A percentile compares a stretch with the other conserved stretches of the same genome.
These are phyloP conservation scores for Pantherophis guttatus DNA, from an alignment of 2,113 vertebrate species.

Conservation along the genomic window DNA sequence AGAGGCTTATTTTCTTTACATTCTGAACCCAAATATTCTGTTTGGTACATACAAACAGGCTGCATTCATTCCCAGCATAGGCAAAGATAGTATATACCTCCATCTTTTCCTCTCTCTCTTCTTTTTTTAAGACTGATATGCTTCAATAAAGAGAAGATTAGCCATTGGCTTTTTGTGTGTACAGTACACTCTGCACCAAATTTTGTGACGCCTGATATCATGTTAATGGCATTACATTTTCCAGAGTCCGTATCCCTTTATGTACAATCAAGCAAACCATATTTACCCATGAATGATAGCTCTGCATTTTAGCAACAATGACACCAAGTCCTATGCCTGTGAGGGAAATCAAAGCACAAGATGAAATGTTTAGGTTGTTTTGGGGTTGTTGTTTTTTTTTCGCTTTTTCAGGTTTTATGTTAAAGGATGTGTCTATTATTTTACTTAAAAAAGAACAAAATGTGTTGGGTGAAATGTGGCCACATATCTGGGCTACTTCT, in stretches of 20 bases:
- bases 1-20: neutral
- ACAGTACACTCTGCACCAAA: neutral
- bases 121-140: neutral
- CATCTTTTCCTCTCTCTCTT: neutral
- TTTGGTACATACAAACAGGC: neutral
- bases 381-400: neutral
- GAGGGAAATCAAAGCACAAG: neutral
- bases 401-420: neutral
- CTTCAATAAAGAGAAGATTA: neutral
- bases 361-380: too few species aligned
- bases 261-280: neutral
- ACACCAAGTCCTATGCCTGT: neutral
- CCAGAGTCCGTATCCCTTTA: neutral
- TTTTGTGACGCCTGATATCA: neutral
- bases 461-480: neutral
- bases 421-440: neutral
- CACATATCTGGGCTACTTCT: neutral
- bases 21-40: neutral
- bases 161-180: neutral
- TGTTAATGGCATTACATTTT: neutral
- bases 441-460: neutral
- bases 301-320: neutral
- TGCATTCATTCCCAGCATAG: neutral
- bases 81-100: neutral
- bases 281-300: neutral